Base-by-base conservation (phyloP, 2,888 invertebrate genomes). In the Labia minor region DNA sequence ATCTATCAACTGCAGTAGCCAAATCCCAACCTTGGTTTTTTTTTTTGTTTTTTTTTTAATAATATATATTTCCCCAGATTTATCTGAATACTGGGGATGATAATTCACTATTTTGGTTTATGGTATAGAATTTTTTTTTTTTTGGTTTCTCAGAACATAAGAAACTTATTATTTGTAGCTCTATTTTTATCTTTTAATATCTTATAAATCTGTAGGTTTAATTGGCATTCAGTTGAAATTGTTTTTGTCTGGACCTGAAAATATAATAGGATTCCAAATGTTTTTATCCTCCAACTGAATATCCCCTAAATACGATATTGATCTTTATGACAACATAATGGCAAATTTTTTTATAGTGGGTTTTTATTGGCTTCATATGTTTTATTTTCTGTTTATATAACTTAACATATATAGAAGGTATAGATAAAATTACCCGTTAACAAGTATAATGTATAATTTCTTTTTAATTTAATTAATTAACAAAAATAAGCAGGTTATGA, bases 341-440 rank as follows among this genome's bases (percentile, higher is more conserved):
- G 33, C 33, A 33, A 33, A 33, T 33, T 33, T 33, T 33, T 33
- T 33, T 33, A 33, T 33, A 33, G 33, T 33, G 33, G 33, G 33
- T 33, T 33, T 33, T 33, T 33, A 33, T 33, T 33, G 33, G 33
- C 33, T 33, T 18, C 37, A 21, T 16, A 64, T 37, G 21, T 37
- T 64, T 37, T 11, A n/a, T 64, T 14, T 18, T 64, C 21, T 64
- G 64, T 64, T 21, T 37, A 64, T 64, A 37, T 21, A 21, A 64
- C 64, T 26, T 18, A 18, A 19, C 8, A 64, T 21, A 19, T 11
- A 10, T 18, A 11, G 63, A 33, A 19, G 21, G 66, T 64, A 68
- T 66, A 66, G 62, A 61, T 66, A 63, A 61, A 61, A 37, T 75
- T 75, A 73, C 74, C 74, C 72, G 72, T 72, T 72, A 70, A 68